Evolutionary conservation across 2,888 invertebrate genomes (phyloP), one percentile per base, ranked within the genome.

Genomic region (Drosophila anomelani): DNA sequence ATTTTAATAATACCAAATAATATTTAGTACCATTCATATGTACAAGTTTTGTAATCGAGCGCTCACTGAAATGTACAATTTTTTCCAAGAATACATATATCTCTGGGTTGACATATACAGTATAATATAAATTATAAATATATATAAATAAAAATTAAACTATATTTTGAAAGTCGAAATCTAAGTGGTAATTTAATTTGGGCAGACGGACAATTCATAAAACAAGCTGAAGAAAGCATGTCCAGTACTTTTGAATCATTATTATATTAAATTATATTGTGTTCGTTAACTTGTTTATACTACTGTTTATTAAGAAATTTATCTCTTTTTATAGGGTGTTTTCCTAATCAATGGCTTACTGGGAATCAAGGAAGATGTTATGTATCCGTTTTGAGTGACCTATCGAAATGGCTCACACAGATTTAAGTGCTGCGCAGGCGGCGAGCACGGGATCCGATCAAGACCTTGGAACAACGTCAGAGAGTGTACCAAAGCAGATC

Each of bases 391-490:
- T 36, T 53, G 36, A 53, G 36, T 36, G 20, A 53, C 36, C 36
- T 9, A 23, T 36, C 51, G 23, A 60, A 69, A 81, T 81, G 81
- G 82, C 85, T 23, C 79, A 81, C 47, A 44, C 69, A 13, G 77
- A 85, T 41, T 36, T 81, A 55, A 43, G 53, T 23, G n/a, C 64
- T 7, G 51, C 70, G 26, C 75, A 57, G 29, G 13, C 75, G 4
- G 46, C 75, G 7, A 56, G 57, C 2, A 55, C 77, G 12, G 64
- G 15, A 6, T 53, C 68, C 8, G 51, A 55, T 7, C 85, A 64
- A 44, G 77, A 69, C 5, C 49, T 49, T 12, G 61, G 56, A 15
- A 34, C 32, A 17, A 12, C 62, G 32, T 38, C 26, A 10, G 3
- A 39, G 17, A n/a, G 13, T 26, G 26, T 36, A 32, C 23, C 58